phyloP scores from a whole-genome alignment of 2,888 invertebrate species.

The Cryptophagus acutangulus region DNA sequence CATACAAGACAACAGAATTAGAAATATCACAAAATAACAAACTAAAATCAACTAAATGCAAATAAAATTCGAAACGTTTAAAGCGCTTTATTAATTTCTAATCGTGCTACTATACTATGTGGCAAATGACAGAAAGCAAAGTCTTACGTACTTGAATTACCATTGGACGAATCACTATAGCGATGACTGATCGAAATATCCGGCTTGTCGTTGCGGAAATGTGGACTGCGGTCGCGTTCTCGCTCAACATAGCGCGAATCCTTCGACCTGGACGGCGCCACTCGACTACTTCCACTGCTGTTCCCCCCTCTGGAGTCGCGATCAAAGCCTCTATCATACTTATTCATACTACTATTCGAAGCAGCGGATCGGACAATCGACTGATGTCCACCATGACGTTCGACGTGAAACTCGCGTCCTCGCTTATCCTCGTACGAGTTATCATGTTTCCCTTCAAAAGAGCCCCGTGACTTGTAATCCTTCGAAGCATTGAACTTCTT shows the following conservation, averaged over 20 bases:
- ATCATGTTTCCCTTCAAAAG: slow-evolving; percentile 37
- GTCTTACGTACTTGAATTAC: slow-evolving; percentile 5
- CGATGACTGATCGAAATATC: slow-evolving; percentile 11
- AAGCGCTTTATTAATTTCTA: too few relatives aligned
- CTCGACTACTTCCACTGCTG: slow-evolving; percentile 18
- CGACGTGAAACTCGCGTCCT: slow-evolving; percentile 22
- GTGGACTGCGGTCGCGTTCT: slow-evolving; percentile 41
- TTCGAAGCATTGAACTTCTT: slow-evolving; percentile 31
- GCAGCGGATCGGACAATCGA: slow-evolving; percentile 21
- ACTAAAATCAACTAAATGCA: too few relatives aligned
- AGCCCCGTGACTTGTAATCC: slow-evolving; percentile 29
- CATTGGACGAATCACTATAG: slow-evolving; percentile 13
- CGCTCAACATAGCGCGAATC: slow-evolving; percentile 36
- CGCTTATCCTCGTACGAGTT: slow-evolving; percentile 36
- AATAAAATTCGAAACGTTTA: too few relatives aligned
- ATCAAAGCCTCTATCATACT: slow-evolving; percentile 22
- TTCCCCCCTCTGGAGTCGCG: slow-evolving; percentile 26
- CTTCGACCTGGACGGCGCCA: slow-evolving; percentile 25
- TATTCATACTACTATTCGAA: slow-evolving; percentile 22
- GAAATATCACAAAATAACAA: too few relatives aligned
- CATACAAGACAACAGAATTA: too few relatives aligned
- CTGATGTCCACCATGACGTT: slow-evolving; percentile 31
- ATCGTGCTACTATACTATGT: too few relatives aligned
- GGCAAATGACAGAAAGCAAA: slow-evolving; percentile 1
- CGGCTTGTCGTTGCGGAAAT: slow-evolving; percentile 29